Evolutionary conservation across 2,797 vertebrate genomes (phyloP), one percentile per base, ranked within the genome.

Genomic region (Trichosurus vulpecula): DNA sequence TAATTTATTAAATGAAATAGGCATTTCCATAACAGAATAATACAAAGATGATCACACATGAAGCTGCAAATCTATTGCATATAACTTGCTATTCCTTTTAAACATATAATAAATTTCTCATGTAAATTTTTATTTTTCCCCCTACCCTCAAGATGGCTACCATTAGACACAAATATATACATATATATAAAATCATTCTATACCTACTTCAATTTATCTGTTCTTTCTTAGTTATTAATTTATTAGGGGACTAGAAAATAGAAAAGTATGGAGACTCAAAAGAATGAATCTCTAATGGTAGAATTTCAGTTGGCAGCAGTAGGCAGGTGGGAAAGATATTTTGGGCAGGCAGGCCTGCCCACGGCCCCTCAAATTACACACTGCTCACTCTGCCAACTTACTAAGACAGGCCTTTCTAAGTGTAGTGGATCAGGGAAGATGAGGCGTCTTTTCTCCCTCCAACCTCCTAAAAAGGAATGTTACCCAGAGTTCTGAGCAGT

Each of bases 321-420:
- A 51, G 74, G 74, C 74, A 87, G 74, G 74, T 87, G 74, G 74
- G 41, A 87, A 87, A 87, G 74, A 87, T 87, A 87, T 87, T 87
- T 87, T 87, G 41, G 74, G 41, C 74, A 87, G 74, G 74, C 74
- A 87, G 22, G 41, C 74, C 74, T 87, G 74, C 74, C 74, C 74
- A 87, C 25, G 3, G 41, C 41, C 74, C 74, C 74, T 87, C 74
- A 87, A 87, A 87, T 87, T 87, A 87, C 41, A 87, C 41, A 87
- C 74, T 51, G 74, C 74, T 87, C 74, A 87, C 41, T 51, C 74
- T 87, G 74, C 74, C 74, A 87, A 51, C 74, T 51, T 87, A 27
- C 41, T 87, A 51, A 87, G 74, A 27, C 74, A 41, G 10, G 74
- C 41, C 74, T 51, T 87, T 87, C 74, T 87, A 87, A 87, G 74